These are phyloP conservation scores for Eupithecia exiguata DNA, from an alignment of 2,888 invertebrate species.

Conservation along the genomic window DNA sequence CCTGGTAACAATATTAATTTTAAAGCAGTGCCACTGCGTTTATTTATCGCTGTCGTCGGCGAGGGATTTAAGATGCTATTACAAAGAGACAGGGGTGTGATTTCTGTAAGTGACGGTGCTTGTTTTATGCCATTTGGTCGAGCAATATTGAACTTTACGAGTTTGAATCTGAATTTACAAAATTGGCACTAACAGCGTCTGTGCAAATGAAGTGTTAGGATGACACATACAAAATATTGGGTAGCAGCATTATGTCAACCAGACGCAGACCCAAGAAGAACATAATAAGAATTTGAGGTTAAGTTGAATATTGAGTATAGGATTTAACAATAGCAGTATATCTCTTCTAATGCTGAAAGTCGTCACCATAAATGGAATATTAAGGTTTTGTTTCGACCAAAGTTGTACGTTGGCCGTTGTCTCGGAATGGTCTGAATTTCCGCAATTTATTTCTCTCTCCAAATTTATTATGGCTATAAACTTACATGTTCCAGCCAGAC, in stretches of 20 bases:
- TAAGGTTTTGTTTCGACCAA: slow-evolving; percentile 22
- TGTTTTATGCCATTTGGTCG: slow-evolving; percentile 1
- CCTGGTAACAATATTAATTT: slow-evolving; percentile 76
- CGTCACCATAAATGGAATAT: slow-evolving; percentile 11
- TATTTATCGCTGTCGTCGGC: slow-evolving; percentile 22
- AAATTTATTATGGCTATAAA: slow-evolving; percentile 49
- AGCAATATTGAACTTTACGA: slow-evolving; percentile 11
- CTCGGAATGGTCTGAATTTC: slow-evolving; percentile 23
- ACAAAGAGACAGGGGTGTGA: slow-evolving; percentile 8
- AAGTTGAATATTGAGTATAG: background rate
- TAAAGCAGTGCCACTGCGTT: slow-evolving; percentile 28
- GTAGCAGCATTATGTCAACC: no score
- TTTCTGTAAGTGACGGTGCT: slow-evolving; percentile 11
- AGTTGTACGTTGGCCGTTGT: slow-evolving; percentile 31
- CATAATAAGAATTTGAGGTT: no score
- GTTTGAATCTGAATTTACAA: slow-evolving; percentile 1
- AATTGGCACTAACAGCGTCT: background rate
- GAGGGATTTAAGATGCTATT: slow-evolving; percentile 20
- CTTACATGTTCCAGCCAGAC: slow-evolving; percentile 97
- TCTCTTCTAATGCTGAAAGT: background rate
- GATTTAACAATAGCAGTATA: background rate
- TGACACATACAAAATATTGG: no score
- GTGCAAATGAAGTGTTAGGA: background rate
- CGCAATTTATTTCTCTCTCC: slow-evolving; percentile 30
- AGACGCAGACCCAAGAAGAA: no score